Conservation (phyloP, 2,888 invertebrate species). For the Caenorhabditis imperialis region DNA sequence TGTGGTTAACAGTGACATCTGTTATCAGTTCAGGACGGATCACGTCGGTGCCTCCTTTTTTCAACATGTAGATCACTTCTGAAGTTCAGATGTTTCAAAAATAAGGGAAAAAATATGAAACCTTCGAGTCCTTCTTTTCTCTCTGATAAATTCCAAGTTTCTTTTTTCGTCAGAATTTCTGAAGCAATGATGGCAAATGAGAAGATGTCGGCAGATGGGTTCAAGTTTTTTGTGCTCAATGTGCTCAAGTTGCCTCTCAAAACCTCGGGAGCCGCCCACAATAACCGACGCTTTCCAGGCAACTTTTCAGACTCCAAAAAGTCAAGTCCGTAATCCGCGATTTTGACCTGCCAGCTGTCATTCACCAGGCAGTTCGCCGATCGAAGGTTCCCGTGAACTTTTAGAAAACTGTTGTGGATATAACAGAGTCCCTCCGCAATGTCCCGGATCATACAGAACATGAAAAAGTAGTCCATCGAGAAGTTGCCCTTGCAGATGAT, state of each 20-base stretch:
- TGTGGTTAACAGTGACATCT: constrained; percentile 44
- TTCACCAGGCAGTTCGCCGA: constrained; percentile 69
- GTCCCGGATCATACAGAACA: constrained; percentile 65
- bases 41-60: constrained; percentile 58
- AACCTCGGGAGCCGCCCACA: constrained; percentile 74
- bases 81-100: neutral
- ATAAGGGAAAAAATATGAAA: constrained; percentile 14
- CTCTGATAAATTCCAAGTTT: constrained; percentile 66
- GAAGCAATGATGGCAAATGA: constrained; percentile 73
- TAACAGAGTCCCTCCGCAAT: constrained; percentile 61
- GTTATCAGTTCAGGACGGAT: constrained; percentile 58
- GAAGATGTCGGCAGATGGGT: constrained; percentile 65
- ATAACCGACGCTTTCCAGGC: constrained; percentile 3
- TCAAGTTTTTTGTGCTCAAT: too few species aligned
- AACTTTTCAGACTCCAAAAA: constrained; percentile 1
- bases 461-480: constrained; percentile 68
- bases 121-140: constrained; percentile 62
- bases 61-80: constrained; percentile 58
- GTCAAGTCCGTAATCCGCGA: constrained; percentile 44
- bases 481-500: constrained; percentile 62
- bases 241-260: constrained; percentile 43
- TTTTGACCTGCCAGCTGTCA: constrained; percentile 69
- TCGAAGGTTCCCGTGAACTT: constrained; percentile 65
- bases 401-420: constrained; percentile 62
- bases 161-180: constrained; percentile 70